A percentile compares a stretch with the other conserved stretches of the same genome.
Conservation (phyloP, 2,888 invertebrate species). For the Drosophila multiciliata region DNA sequence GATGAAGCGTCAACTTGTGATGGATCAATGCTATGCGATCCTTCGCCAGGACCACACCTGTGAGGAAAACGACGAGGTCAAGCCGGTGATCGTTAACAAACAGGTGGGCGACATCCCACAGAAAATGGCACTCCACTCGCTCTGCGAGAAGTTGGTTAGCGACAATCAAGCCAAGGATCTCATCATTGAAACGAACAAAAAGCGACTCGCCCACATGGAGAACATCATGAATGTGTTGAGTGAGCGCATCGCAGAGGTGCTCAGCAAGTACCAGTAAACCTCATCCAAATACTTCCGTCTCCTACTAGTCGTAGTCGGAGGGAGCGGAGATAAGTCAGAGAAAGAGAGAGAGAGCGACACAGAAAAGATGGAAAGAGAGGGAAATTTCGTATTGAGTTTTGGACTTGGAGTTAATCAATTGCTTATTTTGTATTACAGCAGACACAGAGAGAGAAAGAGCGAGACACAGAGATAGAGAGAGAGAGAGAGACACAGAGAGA, state of each 20-base stretch:
- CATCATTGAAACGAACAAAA: conserved; percentile 47
- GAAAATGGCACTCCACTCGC: conserved; percentile 84
- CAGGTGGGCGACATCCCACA: conserved; percentile 83
- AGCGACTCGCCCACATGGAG: conserved; percentile 77
- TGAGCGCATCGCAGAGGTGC: conserved; percentile 82
- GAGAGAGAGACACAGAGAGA: not conserved
- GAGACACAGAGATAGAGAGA: too few relatives aligned
- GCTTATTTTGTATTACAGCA: not conserved
- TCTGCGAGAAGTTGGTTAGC: conserved; percentile 79
- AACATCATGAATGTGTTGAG: conserved; percentile 80
- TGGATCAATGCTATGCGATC: conserved; percentile 49
- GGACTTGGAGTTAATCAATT: not conserved
- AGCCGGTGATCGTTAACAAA: conserved; percentile 80
- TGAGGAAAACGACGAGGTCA: conserved; percentile 81
- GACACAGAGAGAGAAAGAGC: not conserved
- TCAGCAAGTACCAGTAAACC: conserved; percentile 41
- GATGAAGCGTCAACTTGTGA: conserved; percentile 53
- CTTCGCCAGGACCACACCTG: conserved; percentile 73
- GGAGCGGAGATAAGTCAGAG: not conserved
- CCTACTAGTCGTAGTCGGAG: conserved; percentile 21
- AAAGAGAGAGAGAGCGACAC: not conserved
- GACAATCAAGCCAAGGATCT: conserved; percentile 75
- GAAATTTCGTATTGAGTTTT: not conserved
- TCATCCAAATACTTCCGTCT: conserved; percentile 48
- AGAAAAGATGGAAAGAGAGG: not conserved